These are phyloP conservation scores for Scaptomyza polygonia DNA, from an alignment of 2,888 invertebrate species.

Conservation along the genomic window DNA sequence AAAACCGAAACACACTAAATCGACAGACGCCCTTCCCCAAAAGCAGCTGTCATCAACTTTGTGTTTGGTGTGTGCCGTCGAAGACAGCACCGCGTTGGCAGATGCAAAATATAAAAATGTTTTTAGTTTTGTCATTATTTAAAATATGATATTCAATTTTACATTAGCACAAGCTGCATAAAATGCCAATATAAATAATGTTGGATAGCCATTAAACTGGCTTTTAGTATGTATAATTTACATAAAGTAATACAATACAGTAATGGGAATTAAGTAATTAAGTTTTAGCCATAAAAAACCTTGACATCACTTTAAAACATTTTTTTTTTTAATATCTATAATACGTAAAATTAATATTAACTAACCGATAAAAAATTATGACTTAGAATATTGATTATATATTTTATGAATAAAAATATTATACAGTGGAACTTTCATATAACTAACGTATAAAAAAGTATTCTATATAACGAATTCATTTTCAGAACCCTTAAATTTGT, in stretches of 20 bases:
- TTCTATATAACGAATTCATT: too few relatives aligned
- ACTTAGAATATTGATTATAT: neutral
- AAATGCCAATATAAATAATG: slow-evolving; percentile 7
- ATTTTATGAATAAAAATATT: too few relatives aligned
- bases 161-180: slow-evolving; percentile 3
- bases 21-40: slow-evolving; percentile 48
- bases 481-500: too few relatives aligned
- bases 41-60: slow-evolving; percentile 61
- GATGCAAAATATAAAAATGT: slow-evolving; percentile 47
- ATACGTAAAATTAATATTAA: neutral
- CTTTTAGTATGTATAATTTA: slow-evolving; percentile 1
- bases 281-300: neutral
- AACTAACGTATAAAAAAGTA: too few relatives aligned
- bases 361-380: neutral
- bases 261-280: slow-evolving; percentile 11
- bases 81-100: slow-evolving; percentile 36
- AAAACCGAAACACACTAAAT: neutral
- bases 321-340: neutral
- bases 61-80: slow-evolving; percentile 19
- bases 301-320: neutral
- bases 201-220: slow-evolving; percentile 15
- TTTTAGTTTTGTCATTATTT: slow-evolving; percentile 44
- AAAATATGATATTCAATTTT: slow-evolving; percentile 37
- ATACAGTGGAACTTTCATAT: too few relatives aligned
- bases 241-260: slow-evolving; percentile 1